Evolutionary conservation across 2,888 invertebrate species (phyloP).

Genomic region (Serrognathus titanus): DNA sequence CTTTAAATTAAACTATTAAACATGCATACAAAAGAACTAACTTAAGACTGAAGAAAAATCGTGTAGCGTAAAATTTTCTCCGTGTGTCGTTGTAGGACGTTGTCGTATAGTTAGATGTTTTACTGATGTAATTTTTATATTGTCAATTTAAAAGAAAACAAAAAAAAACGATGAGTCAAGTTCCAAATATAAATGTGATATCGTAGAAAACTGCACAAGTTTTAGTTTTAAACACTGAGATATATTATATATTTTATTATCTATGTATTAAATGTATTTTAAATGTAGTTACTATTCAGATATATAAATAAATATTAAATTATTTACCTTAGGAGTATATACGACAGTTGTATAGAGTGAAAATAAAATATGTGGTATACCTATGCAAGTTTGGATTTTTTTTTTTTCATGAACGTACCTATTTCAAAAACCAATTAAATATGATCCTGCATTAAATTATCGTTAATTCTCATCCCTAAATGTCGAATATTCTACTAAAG

Average conservation of each 20-base stretch:
- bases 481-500: no score
- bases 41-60: background rate
- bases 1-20: no score
- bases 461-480: no score
- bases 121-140: conserved; percentile 7
- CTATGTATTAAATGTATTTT: conserved; percentile 23
- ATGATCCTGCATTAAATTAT: no score
- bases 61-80: no score
- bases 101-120: conserved; percentile 7
- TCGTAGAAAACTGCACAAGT: conserved; percentile 43
- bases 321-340: conserved; percentile 3
- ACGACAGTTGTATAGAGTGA: conserved; percentile 15
- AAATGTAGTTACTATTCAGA: conserved; percentile 24
- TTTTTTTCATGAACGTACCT: background rate
- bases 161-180: conserved; percentile 22
- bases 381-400: background rate
- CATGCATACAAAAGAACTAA: no score
- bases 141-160: conserved; percentile 8
- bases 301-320: conserved; percentile 19
- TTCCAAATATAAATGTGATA: conserved; percentile 42
- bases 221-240: conserved; percentile 33
- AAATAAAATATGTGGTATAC: conserved; percentile 19
- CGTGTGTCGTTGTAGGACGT: background rate
- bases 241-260: conserved; percentile 26
- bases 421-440: no score